A percentile compares a stretch with the other conserved stretches of the same genome.
Evolutionary conservation across 92 coral and sea anemone genomes (phyloP).

Genomic region (Palythoa caribaeorum): DNA sequence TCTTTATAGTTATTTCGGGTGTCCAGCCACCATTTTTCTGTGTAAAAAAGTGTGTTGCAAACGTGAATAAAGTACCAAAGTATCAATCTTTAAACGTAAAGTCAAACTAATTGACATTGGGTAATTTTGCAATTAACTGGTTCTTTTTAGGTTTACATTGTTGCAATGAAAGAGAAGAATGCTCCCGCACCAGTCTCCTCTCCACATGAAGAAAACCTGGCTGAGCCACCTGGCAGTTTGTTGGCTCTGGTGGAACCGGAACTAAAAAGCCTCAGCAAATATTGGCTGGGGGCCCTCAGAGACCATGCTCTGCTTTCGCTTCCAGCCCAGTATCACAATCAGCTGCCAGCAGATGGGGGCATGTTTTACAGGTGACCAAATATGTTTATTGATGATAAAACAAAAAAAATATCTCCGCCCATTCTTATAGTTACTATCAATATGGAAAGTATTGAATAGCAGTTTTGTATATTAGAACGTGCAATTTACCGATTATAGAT

Average conservation of each 20-base stretch:
- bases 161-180: constrained; percentile 93
- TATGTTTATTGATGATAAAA: neutral
- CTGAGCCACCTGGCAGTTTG: constrained; percentile 92
- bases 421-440: neutral
- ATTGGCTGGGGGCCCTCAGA: constrained; percentile 99
- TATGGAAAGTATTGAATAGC: no score
- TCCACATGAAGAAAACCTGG: constrained; percentile 73
- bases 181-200: constrained; percentile 57
- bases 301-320: constrained; percentile 95
- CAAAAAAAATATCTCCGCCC: neutral
- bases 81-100: no score
- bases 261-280: constrained; percentile 88
- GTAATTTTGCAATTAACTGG: neutral
- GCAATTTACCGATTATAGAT: no score
- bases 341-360: constrained; percentile 94
- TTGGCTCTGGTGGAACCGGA: constrained; percentile 95
- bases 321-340: constrained; percentile 91
- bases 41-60: no score
- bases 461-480: no score
- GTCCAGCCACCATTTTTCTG: no score
- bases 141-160: constrained; percentile 86
- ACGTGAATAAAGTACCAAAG: no score
- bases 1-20: no score
- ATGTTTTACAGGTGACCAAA: constrained; percentile 90
- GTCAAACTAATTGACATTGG: neutral